Evolutionary conservation across 2,113 vertebrate species (phyloP).

Genomic region (Baryphthengus martii): DNA sequence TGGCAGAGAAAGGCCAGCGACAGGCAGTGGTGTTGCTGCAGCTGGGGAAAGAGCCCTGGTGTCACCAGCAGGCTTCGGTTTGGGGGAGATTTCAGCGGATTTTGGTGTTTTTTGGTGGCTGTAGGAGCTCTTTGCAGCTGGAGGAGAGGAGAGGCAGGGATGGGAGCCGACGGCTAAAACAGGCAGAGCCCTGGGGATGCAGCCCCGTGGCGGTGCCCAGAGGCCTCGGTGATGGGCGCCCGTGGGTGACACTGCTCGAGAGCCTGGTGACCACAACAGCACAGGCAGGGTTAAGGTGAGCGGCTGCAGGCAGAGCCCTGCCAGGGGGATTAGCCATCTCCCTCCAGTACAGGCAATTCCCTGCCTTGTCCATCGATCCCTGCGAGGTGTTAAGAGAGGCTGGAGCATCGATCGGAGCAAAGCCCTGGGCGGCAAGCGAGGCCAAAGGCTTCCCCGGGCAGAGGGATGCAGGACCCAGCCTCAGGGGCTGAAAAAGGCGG

Average conservation of each 20-base stretch:
- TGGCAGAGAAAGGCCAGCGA: no score
- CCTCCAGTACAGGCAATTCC: conserved; percentile 15
- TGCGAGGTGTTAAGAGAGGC: conserved; percentile 37
- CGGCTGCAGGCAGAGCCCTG: not conserved
- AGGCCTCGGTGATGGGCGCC: not conserved
- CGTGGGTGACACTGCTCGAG: not conserved
- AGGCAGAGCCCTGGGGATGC: not conserved
- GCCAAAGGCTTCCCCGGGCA: not conserved
- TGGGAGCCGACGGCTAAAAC: not conserved
- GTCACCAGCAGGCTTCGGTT: not conserved
- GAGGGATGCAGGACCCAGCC: not conserved
- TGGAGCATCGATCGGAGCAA: conserved; percentile 34
- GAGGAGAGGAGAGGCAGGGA: not conserved
- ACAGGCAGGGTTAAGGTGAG: not conserved
- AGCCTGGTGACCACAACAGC: fast-evolving
- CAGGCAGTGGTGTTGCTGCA: fast-evolving
- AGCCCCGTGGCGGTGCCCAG: fast-evolving
- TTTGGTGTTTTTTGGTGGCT: not conserved
- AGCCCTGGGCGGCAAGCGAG: not conserved
- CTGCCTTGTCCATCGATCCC: conserved; percentile 64
- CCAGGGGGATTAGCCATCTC: not conserved
- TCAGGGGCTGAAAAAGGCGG: not conserved
- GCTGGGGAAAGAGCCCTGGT: fast-evolving
- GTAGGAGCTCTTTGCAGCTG: not conserved
- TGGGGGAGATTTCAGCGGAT: not conserved